Conservation (phyloP, 1,140 invertebrate species). For the Agraylea sexmaculata region DNA sequence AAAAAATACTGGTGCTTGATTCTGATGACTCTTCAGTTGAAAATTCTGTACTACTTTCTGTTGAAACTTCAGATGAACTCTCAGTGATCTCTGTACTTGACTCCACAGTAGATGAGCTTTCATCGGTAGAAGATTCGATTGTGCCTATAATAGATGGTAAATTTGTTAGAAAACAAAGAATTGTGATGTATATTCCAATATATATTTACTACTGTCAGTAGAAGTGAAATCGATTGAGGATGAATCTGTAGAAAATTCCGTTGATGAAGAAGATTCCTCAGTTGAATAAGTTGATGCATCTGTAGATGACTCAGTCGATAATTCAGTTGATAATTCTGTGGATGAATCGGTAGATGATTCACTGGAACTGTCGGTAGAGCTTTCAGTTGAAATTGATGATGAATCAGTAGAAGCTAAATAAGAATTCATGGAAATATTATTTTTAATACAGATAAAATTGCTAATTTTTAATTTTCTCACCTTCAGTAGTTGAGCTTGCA, state of each 20-base stretch:
- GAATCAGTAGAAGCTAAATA: conserved; percentile 3
- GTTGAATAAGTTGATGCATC: conserved; percentile 13
- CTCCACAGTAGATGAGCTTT: no score
- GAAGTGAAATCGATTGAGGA: conserved; percentile 16
- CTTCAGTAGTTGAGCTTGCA: neutral
- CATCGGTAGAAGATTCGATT: no score
- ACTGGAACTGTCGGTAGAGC: conserved; percentile 6
- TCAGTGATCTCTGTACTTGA: conserved; percentile 12
- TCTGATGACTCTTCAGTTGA: conserved; percentile 13
- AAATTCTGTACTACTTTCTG: conserved; percentile 16
- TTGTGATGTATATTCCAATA: no score
- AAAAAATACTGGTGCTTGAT: conserved; percentile 15
- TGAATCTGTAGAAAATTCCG: conserved; percentile 16
- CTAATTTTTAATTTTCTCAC: neutral
- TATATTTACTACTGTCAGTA: conserved; percentile 12
- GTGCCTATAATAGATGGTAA: no score
- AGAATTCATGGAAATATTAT: no score
- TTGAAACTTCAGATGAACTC: conserved; percentile 16
- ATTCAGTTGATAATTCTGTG: conserved; percentile 1
- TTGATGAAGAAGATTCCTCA: conserved; percentile 12
- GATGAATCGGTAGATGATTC: conserved; percentile 6
- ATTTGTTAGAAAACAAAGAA: no score
- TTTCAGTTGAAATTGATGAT: conserved; percentile 6
- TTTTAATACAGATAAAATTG: no score
- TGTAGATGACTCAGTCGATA: conserved; percentile 10